Evolutionary conservation across 2,888 invertebrate species (phyloP).

Genomic region (Tetheella fluctuosa): DNA sequence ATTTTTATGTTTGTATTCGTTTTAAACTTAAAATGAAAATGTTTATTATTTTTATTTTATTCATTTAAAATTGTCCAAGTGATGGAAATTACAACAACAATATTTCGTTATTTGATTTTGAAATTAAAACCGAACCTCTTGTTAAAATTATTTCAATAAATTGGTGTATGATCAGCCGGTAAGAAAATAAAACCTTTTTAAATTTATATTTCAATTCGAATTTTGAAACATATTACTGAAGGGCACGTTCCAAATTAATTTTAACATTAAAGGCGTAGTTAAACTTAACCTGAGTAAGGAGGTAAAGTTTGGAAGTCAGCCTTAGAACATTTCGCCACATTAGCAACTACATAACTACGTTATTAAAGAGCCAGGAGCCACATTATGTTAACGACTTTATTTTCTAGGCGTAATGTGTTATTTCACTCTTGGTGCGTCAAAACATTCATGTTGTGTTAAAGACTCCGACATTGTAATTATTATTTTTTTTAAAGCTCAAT

Average conservation of each 20-base stretch:
- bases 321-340: neutral
- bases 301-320: neutral
- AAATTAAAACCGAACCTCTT: no score
- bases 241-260: neutral
- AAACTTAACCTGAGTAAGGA: no score
- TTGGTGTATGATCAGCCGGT: no score
- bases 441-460: slow-evolving; percentile 14
- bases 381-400: slow-evolving; percentile 51
- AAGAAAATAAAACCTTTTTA: no score
- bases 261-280: no score
- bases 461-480: neutral
- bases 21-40: slow-evolving; percentile 20
- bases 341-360: slow-evolving; percentile 36
- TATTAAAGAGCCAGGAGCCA: slow-evolving; percentile 51
- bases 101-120: no score
- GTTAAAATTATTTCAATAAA: no score
- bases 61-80: neutral
- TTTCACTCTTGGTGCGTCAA: neutral
- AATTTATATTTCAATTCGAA: no score
- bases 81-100: no score
- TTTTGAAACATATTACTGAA: no score
- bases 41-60: neutral
- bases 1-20: slow-evolving; percentile 24
- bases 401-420: slow-evolving; percentile 27
- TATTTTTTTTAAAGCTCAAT: no score